phyloP scores from a whole-genome alignment of 2,888 invertebrate genomes.

The Orthosia cruda region DNA sequence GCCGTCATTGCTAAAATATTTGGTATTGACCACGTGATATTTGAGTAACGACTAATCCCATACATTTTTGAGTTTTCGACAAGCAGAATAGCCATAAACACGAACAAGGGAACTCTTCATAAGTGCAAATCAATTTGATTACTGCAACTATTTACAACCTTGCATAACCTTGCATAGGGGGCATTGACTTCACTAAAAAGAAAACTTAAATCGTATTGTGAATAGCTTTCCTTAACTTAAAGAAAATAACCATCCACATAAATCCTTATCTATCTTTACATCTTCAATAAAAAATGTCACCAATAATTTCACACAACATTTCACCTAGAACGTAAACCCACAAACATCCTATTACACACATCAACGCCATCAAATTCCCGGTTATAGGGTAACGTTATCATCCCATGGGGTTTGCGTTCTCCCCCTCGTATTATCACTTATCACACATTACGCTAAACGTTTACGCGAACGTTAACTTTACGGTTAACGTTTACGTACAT shows the following conservation, averaged over 20 bases:
- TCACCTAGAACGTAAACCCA: conserved; percentile 16
- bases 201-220: too few relatives aligned
- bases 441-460: conserved; percentile 70
- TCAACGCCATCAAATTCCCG: conserved; percentile 48
- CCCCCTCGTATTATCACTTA: conserved; percentile 68
- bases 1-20: too few relatives aligned
- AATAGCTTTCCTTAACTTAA: too few relatives aligned
- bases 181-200: not conserved
- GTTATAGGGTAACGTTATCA: conserved; percentile 67
- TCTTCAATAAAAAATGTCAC: conserved; percentile 30
- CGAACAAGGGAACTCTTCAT: too few relatives aligned
- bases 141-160: too few relatives aligned
- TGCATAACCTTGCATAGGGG: too few relatives aligned
- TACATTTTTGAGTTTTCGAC: too few relatives aligned
- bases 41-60: too few relatives aligned
- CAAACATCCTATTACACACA: conserved; percentile 54
- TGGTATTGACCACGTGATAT: too few relatives aligned
- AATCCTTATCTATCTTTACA: not conserved
- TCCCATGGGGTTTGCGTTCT: conserved; percentile 62
- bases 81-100: too few relatives aligned
- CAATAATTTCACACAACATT: conserved; percentile 10
- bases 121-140: too few relatives aligned
- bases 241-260: not conserved
- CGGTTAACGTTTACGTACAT: conserved; percentile 62
- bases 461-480: conserved; percentile 56